A percentile compares a stretch with the other conserved stretches of the same genome.
Evolutionary conservation across 2,888 invertebrate genomes (phyloP).

Genomic region (Drosophila prostipennis): DNA sequence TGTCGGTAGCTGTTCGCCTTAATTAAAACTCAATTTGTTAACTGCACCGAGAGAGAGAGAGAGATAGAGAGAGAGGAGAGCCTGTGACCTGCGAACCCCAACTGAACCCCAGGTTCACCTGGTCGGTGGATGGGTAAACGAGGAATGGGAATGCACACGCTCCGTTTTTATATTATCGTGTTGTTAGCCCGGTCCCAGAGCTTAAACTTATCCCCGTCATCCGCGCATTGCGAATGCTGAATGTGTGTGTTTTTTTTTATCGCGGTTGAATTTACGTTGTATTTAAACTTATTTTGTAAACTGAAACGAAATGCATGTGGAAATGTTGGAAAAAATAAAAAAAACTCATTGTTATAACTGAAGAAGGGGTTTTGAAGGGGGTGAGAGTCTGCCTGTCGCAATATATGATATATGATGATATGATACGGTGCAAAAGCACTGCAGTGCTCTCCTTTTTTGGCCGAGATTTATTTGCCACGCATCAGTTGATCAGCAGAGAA

Average conservation of each 20-base stretch:
- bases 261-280: constrained; percentile 73
- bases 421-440: constrained; percentile 8
- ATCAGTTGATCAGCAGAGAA: constrained; percentile 65
- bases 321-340: constrained; percentile 70
- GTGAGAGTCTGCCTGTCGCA: constrained; percentile 5
- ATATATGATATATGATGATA: constrained; percentile 22
- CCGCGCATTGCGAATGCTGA: neutral
- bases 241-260: constrained; percentile 54
- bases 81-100: constrained; percentile 2
- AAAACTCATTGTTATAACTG: constrained; percentile 37
- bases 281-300: constrained; percentile 69
- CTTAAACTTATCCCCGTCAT: neutral
- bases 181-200: constrained; percentile 1
- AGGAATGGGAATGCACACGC: neutral
- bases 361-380: neutral
- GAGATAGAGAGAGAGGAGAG: neutral
- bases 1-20: constrained; percentile 38
- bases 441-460: constrained; percentile 1
- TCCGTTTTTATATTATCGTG: constrained; percentile 15
- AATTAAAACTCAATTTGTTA: constrained; percentile 49
- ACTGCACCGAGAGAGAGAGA: constrained; percentile 20
- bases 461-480: constrained; percentile 70
- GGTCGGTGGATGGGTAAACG: neutral
- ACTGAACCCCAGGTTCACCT: constrained; percentile 1
- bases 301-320: constrained; percentile 73